Evolutionary conservation across 2,113 vertebrate species (phyloP).

Genomic region (Addax nasomaculatus): DNA sequence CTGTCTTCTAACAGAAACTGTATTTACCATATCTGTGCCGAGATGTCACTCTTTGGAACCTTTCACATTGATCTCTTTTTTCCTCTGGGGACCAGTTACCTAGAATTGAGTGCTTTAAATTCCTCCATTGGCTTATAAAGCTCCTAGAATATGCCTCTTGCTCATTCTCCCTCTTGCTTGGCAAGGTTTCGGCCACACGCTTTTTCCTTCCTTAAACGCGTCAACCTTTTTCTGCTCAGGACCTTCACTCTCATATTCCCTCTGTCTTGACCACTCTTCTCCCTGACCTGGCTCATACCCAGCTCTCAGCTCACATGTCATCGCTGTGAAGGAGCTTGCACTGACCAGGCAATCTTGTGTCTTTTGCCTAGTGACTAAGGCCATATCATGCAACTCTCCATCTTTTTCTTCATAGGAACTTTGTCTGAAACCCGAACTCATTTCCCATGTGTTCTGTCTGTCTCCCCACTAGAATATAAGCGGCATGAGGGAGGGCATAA

Average conservation of each 20-base stretch:
- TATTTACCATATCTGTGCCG: background rate
- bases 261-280: background rate
- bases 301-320: background rate
- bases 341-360: background rate
- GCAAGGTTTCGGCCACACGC: background rate
- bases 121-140: background rate
- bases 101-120: background rate
- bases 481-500: background rate
- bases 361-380: background rate
- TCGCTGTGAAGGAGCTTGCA: background rate
- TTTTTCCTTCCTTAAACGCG: background rate
- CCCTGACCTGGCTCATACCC: background rate
- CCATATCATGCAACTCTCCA: accelerated
- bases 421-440: background rate
- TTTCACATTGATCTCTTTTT: background rate
- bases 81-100: background rate
- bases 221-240: background rate
- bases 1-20: background rate
- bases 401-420: background rate
- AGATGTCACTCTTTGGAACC: background rate
- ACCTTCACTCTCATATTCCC: background rate
- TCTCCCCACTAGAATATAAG: background rate
- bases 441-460: background rate
- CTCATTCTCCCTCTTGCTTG: background rate
- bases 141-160: background rate